Evolutionary conservation across 2,888 invertebrate genomes (phyloP).

Genomic region (Xanthorhoe designata): DNA sequence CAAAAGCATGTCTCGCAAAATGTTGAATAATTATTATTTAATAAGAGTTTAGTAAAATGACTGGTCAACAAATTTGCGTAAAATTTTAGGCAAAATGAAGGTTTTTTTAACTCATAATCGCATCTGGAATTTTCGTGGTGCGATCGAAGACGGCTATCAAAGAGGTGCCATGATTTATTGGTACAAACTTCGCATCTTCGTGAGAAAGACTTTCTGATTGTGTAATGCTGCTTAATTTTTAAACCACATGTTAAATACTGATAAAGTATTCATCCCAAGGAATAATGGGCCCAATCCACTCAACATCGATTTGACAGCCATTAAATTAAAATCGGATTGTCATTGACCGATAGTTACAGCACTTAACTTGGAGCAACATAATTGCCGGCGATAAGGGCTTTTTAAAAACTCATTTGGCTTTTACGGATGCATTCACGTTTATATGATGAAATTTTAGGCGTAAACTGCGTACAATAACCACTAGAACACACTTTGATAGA

Average conservation of each 20-base stretch:
- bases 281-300: conserved; percentile 53
- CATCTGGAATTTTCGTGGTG: conserved; percentile 9
- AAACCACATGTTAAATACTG: conserved; percentile 47
- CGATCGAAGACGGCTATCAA: conserved; percentile 10
- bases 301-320: conserved; percentile 63
- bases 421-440: conserved; percentile 48
- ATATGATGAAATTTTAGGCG: conserved; percentile 50
- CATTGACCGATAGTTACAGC: conserved; percentile 65
- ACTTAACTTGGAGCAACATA: conserved; percentile 65
- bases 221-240: conserved; percentile 42
- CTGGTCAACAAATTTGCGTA: neutral
- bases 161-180: conserved; percentile 33
- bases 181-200: conserved; percentile 30
- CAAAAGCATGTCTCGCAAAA: neutral
- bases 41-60: neutral
- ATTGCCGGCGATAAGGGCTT: conserved; percentile 65
- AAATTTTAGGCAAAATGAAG: neutral
- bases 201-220: conserved; percentile 41
- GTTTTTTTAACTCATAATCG: neutral
- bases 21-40: conserved; percentile 13
- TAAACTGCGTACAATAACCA: conserved; percentile 35
- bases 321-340: conserved; percentile 76
- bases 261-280: conserved; percentile 52
- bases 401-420: conserved; percentile 71
- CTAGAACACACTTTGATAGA: conserved; percentile 27